A percentile compares a stretch with the other conserved stretches of the same genome.
Conservation (phyloP, 2,797 vertebrate genomes). For the Acrossocheilus fasciatus region DNA sequence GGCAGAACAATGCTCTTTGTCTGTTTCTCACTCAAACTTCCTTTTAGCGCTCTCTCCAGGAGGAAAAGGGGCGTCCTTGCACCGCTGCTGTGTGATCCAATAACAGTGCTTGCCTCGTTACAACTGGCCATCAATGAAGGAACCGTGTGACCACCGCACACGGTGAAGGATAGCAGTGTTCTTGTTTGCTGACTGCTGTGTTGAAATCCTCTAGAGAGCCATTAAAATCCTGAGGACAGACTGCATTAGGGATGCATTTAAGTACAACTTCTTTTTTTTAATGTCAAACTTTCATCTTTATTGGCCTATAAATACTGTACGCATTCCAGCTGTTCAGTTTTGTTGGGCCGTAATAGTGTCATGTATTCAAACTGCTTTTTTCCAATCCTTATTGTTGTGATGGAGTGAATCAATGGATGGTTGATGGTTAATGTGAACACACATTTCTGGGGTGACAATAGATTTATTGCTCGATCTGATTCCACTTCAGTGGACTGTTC, state of each 20-base stretch:
- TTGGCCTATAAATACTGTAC: neutral
- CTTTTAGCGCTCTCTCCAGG: neutral
- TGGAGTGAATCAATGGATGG: neutral
- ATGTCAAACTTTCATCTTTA: neutral
- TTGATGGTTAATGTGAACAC: neutral
- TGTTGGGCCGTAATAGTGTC: neutral
- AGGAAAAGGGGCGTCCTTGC: neutral
- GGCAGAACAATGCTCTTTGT: neutral
- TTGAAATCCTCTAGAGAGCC: constrained; percentile 22
- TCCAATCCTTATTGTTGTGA: neutral
- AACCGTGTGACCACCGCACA: neutral
- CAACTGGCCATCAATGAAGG: constrained; percentile 4
- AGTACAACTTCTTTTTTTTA: constrained; percentile 2
- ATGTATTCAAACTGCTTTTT: neutral
- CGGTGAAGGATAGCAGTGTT: constrained; percentile 2
- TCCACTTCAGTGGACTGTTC: neutral
- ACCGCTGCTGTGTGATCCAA: neutral
- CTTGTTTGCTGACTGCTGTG: constrained; percentile 40
- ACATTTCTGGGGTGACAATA: neutral
- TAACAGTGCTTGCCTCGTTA: constrained; percentile 3
- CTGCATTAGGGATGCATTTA: constrained; percentile 28
- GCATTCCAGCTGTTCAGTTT: neutral
- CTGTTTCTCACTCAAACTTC: neutral
- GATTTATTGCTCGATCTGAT: neutral
- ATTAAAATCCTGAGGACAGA: constrained; percentile 38